Evolutionary conservation across 2,888 invertebrate genomes (phyloP).

Genomic region (Ophion ellenae): DNA sequence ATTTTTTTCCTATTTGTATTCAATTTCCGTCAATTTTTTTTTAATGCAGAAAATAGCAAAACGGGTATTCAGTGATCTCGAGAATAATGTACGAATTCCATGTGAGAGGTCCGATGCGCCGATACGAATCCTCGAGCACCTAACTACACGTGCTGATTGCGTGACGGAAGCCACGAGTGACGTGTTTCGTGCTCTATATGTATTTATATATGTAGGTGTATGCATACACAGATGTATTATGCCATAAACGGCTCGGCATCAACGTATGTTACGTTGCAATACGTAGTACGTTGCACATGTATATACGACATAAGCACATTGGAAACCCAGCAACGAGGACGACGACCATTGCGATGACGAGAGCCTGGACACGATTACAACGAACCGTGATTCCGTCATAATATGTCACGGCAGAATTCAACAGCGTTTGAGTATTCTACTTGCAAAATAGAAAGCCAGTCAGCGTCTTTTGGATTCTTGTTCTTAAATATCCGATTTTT

Average conservation of each 20-base stretch:
- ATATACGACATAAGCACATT: constrained; percentile 16
- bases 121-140: constrained; percentile 63
- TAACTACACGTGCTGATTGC: constrained; percentile 60
- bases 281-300: not conserved
- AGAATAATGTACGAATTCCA: constrained; percentile 45
- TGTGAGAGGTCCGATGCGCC: constrained; percentile 36
- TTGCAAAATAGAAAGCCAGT: not conserved
- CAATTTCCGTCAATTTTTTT: no score
- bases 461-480: not conserved
- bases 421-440: not conserved
- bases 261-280: constrained; percentile 17
- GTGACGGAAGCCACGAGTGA: constrained; percentile 59
- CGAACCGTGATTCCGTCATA: constrained; percentile 80
- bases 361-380: constrained; percentile 74
- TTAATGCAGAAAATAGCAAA: no score
- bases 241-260: constrained; percentile 28
- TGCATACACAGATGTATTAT: not conserved
- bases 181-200: constrained; percentile 38
- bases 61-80: constrained; percentile 12
- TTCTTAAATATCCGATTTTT: no score
- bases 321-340: constrained; percentile 47
- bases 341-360: constrained; percentile 64
- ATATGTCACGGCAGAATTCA: constrained; percentile 35
- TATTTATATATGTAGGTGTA: not conserved
- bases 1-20: no score